phyloP scores from a whole-genome alignment of 2,113 vertebrate genomes.

The Mystacornis crossleyi region DNA sequence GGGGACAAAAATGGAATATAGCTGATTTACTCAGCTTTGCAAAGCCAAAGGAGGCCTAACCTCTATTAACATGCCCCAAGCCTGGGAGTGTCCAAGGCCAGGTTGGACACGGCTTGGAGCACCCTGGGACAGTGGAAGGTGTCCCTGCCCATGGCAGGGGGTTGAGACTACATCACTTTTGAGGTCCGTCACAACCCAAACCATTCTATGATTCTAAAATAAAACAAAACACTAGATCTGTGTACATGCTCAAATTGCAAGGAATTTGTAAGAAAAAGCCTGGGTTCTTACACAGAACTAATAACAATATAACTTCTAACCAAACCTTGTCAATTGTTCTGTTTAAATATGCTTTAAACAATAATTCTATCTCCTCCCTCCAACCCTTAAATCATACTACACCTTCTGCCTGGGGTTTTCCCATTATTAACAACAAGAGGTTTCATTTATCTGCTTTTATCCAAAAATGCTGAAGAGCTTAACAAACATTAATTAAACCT shows the following conservation, averaged over 20 bases:
- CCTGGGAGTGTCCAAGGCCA: not conserved
- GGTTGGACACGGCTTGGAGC: not conserved
- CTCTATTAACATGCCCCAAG: not conserved
- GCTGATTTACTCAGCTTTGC: not conserved
- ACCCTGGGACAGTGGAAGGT: not conserved
- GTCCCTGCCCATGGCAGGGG: not conserved
- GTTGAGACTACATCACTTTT: not conserved
- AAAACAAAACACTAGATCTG: not conserved
- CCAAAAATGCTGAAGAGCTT: slow-evolving; percentile 16
- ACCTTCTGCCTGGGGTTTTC: not conserved
- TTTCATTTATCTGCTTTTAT: slow-evolving; percentile 25
- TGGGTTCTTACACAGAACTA: not conserved
- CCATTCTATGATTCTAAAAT: not conserved
- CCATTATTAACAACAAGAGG: not conserved
- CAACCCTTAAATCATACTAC: not conserved
- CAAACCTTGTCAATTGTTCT: not conserved
- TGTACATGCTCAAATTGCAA: not conserved
- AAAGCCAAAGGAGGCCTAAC: slow-evolving; percentile 15
- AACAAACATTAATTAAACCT: slow-evolving; percentile 34
- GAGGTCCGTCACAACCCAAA: not conserved
- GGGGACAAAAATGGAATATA: slow-evolving; percentile 10
- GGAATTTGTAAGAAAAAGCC: not conserved
- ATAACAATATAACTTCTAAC: not conserved
- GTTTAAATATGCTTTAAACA: not conserved
- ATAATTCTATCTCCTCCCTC: not conserved